Base-by-base conservation (phyloP, 2,888 invertebrate genomes). In the Ophion obscuratus region DNA sequence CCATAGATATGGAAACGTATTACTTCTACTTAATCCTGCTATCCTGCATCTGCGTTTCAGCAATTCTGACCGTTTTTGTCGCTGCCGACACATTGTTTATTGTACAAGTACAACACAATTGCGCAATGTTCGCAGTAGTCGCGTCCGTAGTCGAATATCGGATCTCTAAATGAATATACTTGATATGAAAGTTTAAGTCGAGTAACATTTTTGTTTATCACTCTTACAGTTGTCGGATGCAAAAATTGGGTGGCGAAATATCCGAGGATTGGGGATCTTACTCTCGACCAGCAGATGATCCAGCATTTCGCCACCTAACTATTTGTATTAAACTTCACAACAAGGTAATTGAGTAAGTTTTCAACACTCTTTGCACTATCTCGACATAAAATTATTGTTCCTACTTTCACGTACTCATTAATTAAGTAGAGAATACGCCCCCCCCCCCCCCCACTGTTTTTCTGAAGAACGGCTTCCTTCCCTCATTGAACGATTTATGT, bases 21-120 rank as follows among this genome's bases (percentile, higher is more conserved):
- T 85, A 85, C 47, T 81, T 74, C 57, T 85, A 85, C 14, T 68
- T 85, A 20, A 53, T 85, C 20, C 31, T 74, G 2, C 78, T 75
- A 40, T 75, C 85, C 11, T 75, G 24, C 44, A n/a, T 78, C 11
- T 68, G 74, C 74, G 75, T 78, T 17, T 11, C 17, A 0, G 53
- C 70, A 6, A 81, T 81, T 20, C 1, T 81, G 17, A 85, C 85
- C 1, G 78, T 68, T 0, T 17, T 85, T 4, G 62, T 81, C 17
- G 85, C 85, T 0, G 81, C 64, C 0, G 85, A 85, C 20, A 85
- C 85, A 10, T 47, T 85, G 70, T 85, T 85, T 24, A 78, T 85
- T 40, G 66, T 81, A 10, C 68, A 85, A 64, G 78, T 85, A 2
- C 85, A 81, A 70, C 85, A 85, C 27, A 78, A 57, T 36, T 85